phyloP scores from a whole-genome alignment of 2,888 invertebrate species.

The Acleris laterana region DNA sequence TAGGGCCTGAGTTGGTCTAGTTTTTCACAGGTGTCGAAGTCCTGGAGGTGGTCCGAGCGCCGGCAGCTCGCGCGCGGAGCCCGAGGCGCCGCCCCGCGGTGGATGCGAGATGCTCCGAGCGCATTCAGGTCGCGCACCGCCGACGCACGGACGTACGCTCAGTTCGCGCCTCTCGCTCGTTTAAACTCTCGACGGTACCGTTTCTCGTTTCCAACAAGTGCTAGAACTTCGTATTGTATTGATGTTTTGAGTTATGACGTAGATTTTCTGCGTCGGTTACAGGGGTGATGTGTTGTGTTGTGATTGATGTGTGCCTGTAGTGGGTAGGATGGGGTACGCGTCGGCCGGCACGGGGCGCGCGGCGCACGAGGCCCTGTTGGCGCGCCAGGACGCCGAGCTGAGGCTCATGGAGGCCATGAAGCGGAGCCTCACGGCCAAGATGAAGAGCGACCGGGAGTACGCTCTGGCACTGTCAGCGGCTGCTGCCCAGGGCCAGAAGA shows the following conservation, averaged over 20 bases:
- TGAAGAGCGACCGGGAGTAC: conserved; percentile 96
- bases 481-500: conserved; percentile 92
- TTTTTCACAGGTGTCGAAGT: no score
- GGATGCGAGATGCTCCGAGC: conserved; percentile 46
- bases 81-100: conserved; percentile 45
- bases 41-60: conserved; percentile 19
- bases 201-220: conserved; percentile 55
- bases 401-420: conserved; percentile 96
- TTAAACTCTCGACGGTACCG: conserved; percentile 49
- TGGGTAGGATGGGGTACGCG: conserved; percentile 91
- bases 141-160: conserved; percentile 62
- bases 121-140: conserved; percentile 73
- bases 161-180: conserved; percentile 34
- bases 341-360: conserved; percentile 93
- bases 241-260: no score
- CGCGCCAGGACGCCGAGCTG: conserved; percentile 96
- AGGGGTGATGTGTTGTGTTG: conserved; percentile 75
- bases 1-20: no score
- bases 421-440: conserved; percentile 92
- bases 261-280: no score
- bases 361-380: conserved; percentile 95
- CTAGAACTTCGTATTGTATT: neutral
- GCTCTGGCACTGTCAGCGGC: conserved; percentile 92
- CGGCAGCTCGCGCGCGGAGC: conserved; percentile 31
- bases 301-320: conserved; percentile 57